Conservation (phyloP, 2,113 vertebrate genomes). For the Oenanthe melanoleuca region DNA sequence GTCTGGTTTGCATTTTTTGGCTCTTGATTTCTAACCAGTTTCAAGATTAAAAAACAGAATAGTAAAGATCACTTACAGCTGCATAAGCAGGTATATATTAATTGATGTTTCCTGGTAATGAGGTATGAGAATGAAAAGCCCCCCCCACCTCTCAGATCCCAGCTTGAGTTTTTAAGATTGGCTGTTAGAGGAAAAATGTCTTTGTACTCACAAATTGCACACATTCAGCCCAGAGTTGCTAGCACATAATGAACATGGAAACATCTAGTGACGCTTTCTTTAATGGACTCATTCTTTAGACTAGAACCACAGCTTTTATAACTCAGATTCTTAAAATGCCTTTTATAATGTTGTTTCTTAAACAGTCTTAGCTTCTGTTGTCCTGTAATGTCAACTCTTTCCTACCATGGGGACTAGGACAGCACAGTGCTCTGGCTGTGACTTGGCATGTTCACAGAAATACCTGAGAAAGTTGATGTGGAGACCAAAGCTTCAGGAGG, state of each 20-base stretch:
- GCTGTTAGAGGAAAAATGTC: constrained; percentile 51
- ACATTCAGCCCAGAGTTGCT: constrained; percentile 15
- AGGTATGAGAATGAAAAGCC: constrained; percentile 36
- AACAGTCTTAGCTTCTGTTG: not conserved
- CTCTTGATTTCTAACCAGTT: not conserved
- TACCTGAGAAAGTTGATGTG: not conserved
- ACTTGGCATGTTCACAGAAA: not conserved
- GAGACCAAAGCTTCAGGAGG: not conserved
- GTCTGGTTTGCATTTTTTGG: not conserved
- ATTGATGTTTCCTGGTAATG: constrained; percentile 38
- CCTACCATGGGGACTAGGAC: not conserved
- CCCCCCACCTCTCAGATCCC: constrained; percentile 30
- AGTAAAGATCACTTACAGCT: constrained; percentile 9
- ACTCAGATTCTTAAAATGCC: constrained; percentile 23
- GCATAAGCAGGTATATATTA: constrained; percentile 27
- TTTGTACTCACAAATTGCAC: constrained; percentile 36
- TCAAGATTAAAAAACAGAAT: not conserved
- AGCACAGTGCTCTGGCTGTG: fast-evolving
- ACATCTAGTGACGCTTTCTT: constrained; percentile 43
- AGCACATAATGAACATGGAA: constrained; percentile 61
- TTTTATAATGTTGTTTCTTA: not conserved
- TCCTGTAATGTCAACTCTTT: not conserved
- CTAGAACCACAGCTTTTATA: constrained; percentile 26
- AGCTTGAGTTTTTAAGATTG: constrained; percentile 27
- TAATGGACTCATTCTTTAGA: constrained; percentile 50